A percentile compares a stretch with the other conserved stretches of the same genome.
These are phyloP conservation scores for Cololabis saira DNA, from an alignment of 2,113 vertebrate genomes.

Conservation along the genomic window DNA sequence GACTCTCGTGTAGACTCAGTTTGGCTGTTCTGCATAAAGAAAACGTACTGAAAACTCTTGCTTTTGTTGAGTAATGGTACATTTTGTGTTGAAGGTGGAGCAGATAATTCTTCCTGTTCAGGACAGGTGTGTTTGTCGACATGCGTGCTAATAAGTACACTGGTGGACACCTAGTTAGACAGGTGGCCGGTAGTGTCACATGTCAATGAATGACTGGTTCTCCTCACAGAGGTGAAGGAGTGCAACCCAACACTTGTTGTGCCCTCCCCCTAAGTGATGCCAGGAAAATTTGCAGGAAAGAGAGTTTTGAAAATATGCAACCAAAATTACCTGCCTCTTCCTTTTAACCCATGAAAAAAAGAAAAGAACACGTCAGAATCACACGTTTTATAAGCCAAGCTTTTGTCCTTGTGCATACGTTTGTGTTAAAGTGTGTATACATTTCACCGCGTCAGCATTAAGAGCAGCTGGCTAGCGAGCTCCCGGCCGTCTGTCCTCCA, in stretches of 20 bases:
- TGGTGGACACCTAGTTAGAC: conserved; percentile 58
- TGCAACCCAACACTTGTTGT: conserved; percentile 56
- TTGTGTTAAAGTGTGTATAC: too few species aligned
- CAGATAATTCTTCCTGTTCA: conserved; percentile 3
- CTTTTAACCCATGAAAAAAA: too few species aligned
- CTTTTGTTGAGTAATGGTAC: conserved; percentile 14
- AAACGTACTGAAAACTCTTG: neutral
- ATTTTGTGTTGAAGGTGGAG: conserved; percentile 21
- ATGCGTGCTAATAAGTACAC: conserved; percentile 29
- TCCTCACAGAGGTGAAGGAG: conserved; percentile 62
- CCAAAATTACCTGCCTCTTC: too few species aligned
- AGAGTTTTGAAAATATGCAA: too few species aligned
- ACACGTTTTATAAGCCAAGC: too few species aligned
- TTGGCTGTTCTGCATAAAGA: neutral
- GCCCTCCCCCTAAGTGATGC: conserved; percentile 18
- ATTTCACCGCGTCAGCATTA: too few species aligned
- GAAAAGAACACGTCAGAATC: too few species aligned
- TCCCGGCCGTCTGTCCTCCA: too few species aligned
- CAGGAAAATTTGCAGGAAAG: too few species aligned
- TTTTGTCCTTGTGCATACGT: too few species aligned
- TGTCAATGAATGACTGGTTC: conserved; percentile 70
- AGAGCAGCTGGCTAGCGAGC: too few species aligned
- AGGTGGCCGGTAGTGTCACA: conserved; percentile 71
- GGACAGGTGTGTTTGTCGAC: conserved; percentile 47
- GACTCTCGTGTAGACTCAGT: neutral